Percentiles rank a stretch among this genome's conserved stretches.
These are phyloP conservation scores for Archilochus colubris DNA, from an alignment of 2,113 vertebrate genomes.

Conservation along the genomic window DNA sequence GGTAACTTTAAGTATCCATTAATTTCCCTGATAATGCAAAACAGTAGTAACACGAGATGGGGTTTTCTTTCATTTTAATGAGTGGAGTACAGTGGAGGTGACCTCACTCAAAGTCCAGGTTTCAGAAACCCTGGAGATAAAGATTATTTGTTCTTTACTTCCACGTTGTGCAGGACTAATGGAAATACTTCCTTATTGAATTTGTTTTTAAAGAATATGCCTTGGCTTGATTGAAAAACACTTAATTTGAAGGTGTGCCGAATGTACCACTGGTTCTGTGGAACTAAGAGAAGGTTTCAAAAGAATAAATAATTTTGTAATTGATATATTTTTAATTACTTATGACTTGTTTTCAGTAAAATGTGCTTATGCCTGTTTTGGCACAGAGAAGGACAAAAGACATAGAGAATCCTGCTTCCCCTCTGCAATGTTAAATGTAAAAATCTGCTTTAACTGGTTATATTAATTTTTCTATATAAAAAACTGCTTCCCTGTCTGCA, in stretches of 20 bases:
- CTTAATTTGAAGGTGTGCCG: neutral
- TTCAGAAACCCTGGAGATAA: neutral
- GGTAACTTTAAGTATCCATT: neutral
- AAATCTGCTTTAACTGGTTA: neutral
- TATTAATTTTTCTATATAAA: neutral
- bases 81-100: neutral
- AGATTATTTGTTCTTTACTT: neutral
- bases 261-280: neutral
- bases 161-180: neutral
- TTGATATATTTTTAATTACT: neutral
- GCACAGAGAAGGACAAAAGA: neutral
- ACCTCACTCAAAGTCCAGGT: neutral
- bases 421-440: neutral
- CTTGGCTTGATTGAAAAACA: neutral
- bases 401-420: neutral
- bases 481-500: neutral
- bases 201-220: neutral
- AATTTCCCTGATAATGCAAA: neutral
- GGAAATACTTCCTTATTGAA: neutral
- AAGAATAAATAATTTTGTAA: neutral
- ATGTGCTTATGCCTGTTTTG: neutral
- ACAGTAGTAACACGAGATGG: neutral
- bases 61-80: neutral
- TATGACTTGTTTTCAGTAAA: neutral
- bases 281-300: neutral